These are phyloP conservation scores for Muntiacus muntjak DNA, from an alignment of 2,113 vertebrate genomes.

Conservation along the genomic window DNA sequence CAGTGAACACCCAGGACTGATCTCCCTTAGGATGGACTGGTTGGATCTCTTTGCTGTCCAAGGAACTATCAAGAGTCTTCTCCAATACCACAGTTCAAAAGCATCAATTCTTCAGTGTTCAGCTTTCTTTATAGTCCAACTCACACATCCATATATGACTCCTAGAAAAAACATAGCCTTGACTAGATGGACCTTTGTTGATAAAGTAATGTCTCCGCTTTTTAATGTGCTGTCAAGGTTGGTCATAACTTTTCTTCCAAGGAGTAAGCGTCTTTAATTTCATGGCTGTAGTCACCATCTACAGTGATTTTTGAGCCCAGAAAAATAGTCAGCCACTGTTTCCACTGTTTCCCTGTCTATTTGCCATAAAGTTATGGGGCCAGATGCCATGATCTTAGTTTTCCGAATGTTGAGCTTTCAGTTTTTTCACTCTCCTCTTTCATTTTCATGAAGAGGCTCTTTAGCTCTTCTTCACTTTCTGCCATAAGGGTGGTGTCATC, in stretches of 20 bases:
- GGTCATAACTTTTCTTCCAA: not conserved
- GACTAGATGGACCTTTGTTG: not conserved
- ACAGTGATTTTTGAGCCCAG: not conserved
- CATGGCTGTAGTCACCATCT: not conserved
- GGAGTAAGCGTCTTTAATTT: not conserved
- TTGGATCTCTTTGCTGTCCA: not conserved
- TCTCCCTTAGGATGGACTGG: not conserved
- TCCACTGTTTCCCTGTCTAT: not conserved
- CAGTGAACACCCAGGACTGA: not conserved
- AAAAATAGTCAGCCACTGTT: not conserved
- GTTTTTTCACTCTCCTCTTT: not conserved
- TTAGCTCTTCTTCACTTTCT: not conserved
- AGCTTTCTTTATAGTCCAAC: not conserved
- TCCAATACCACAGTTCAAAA: not conserved
- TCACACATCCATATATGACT: not conserved
- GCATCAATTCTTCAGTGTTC: accelerated
- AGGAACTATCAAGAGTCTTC: not conserved
- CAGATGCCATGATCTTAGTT: not conserved
- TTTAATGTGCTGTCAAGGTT: not conserved
- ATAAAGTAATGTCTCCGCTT: not conserved
- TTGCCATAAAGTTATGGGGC: not conserved
- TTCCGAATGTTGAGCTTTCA: not conserved
- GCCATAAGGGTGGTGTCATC: not conserved
- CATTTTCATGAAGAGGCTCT: not conserved
- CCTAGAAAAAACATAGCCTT: not conserved